These are phyloP conservation scores for Dendrophyllia cribrosa DNA, from an alignment of 64 coral and sea anemone genomes.

Conservation along the genomic window DNA sequence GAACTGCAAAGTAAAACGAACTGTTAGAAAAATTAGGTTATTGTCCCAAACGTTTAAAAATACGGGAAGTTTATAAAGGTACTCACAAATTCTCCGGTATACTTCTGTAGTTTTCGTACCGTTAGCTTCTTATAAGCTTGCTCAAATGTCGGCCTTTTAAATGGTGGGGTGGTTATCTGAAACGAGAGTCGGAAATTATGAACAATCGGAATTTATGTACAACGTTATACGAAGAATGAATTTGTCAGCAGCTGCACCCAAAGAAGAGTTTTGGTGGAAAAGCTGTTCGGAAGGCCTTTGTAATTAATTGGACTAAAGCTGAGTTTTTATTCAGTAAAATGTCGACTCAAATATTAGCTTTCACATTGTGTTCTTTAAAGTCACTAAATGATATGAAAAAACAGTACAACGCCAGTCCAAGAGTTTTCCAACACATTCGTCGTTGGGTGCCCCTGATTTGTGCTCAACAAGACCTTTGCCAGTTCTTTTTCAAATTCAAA, in stretches of 20 bases:
- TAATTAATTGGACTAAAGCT: too few relatives aligned
- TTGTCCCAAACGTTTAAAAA: too few relatives aligned
- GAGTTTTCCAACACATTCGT: too few relatives aligned
- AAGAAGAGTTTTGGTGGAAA: neutral
- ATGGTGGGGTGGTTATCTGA: constrained; percentile 1
- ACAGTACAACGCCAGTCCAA: too few relatives aligned
- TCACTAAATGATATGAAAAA: too few relatives aligned
- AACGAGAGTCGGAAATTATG: neutral
- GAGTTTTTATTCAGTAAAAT: too few relatives aligned
- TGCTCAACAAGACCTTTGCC: constrained; percentile 24
- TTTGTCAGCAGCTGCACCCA: too few relatives aligned
- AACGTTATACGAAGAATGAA: too few relatives aligned
- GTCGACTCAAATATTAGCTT: too few relatives aligned
- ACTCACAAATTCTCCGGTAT: constrained; percentile 50
- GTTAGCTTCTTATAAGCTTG: constrained; percentile 48
- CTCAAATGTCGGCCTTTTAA: neutral
- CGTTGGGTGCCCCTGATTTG: neutral
- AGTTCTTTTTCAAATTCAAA: constrained; percentile 63
- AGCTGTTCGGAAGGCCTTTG: too few relatives aligned
- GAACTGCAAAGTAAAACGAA: neutral
- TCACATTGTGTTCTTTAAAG: too few relatives aligned
- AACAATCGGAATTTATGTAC: neutral
- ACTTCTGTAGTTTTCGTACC: constrained; percentile 42
- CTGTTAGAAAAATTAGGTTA: neutral
- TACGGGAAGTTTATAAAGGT: neutral